Percentiles rank a stretch among this genome's conserved stretches.
Conservation (phyloP, 2,113 vertebrate species). For the Puffinus mauretanicus region DNA sequence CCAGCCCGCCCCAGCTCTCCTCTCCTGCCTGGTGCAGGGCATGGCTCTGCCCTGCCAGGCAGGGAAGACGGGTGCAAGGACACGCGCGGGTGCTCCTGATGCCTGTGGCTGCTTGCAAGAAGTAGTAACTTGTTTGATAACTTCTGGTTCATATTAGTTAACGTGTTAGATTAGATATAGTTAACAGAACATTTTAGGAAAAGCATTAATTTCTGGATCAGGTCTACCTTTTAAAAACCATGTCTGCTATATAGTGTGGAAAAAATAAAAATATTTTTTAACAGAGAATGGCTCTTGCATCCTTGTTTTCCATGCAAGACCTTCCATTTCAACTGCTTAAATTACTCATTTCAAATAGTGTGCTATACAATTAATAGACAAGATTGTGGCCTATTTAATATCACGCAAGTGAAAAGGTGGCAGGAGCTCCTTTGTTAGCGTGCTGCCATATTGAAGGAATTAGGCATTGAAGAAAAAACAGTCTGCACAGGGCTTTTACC, state of each 20-base stretch:
- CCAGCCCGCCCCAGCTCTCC: background rate
- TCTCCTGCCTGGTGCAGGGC: background rate
- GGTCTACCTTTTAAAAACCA: background rate
- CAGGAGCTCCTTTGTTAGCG: background rate
- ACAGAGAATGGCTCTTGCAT: background rate
- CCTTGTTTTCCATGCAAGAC: background rate
- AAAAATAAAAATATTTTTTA: background rate
- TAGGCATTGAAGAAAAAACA: background rate
- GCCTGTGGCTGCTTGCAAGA: background rate
- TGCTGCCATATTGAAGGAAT: background rate
- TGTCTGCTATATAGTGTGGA: background rate
- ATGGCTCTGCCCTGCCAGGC: background rate
- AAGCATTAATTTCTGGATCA: background rate
- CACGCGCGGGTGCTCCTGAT: rapidly evolving
- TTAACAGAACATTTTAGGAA: background rate
- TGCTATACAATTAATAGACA: background rate
- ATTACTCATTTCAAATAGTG: background rate
- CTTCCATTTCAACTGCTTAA: background rate
- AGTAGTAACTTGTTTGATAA: background rate
- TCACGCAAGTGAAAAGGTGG: background rate
- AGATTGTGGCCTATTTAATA: background rate
- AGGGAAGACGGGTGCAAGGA: background rate
- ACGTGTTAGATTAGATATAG: background rate
- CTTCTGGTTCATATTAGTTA: background rate
- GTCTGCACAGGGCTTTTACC: background rate